A percentile compares a stretch with the other conserved stretches of the same genome.
phyloP scores from a whole-genome alignment of 2,888 invertebrate species.

The Nemotelus nigrinus region DNA sequence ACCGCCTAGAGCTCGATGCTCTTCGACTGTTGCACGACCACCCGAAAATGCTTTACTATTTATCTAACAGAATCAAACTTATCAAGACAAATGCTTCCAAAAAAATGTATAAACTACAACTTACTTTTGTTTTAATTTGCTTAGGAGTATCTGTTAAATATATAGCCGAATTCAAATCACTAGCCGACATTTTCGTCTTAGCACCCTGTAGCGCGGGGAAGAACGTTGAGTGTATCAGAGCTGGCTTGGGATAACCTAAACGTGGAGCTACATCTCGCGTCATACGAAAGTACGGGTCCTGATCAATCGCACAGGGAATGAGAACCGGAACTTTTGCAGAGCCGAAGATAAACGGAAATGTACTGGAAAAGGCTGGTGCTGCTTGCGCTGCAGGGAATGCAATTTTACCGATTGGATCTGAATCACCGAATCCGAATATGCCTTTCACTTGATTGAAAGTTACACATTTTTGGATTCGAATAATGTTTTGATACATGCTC shows the following conservation, averaged over 20 bases:
- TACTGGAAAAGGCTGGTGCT: conserved; percentile 89
- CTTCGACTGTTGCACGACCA: conserved; percentile 91
- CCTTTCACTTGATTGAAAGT: conserved; percentile 98
- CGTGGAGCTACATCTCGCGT: conserved; percentile 96
- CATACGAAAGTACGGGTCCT: conserved; percentile 99
- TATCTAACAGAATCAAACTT: conserved; percentile 67
- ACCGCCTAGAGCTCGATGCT: conserved; percentile 91
- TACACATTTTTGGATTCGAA: conserved; percentile 91
- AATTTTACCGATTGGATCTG: conserved; percentile 96
- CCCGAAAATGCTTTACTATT: conserved; percentile 99
- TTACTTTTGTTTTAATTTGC: conserved; percentile 93
- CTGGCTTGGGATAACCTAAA: conserved; percentile 87
- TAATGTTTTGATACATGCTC: conserved; percentile 92
- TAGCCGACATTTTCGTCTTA: conserved; percentile 98
- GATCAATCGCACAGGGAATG: conserved; percentile 99
- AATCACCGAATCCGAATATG: conserved; percentile 97
- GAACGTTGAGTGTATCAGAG: conserved; percentile 87
- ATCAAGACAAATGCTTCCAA: too few relatives aligned
- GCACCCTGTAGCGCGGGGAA: conserved; percentile 96
- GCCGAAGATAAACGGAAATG: conserved; percentile 91
- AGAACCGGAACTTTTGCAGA: conserved; percentile 73
- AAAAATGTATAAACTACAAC: neutral
- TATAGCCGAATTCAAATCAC: conserved; percentile 91
- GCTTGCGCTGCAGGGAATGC: conserved; percentile 97
- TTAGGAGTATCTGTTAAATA: conserved; percentile 95